A percentile compares a stretch with the other conserved stretches of the same genome.
These are phyloP conservation scores for Nothoprocta perdicaria DNA, from an alignment of 2,113 vertebrate genomes.

Conservation along the genomic window DNA sequence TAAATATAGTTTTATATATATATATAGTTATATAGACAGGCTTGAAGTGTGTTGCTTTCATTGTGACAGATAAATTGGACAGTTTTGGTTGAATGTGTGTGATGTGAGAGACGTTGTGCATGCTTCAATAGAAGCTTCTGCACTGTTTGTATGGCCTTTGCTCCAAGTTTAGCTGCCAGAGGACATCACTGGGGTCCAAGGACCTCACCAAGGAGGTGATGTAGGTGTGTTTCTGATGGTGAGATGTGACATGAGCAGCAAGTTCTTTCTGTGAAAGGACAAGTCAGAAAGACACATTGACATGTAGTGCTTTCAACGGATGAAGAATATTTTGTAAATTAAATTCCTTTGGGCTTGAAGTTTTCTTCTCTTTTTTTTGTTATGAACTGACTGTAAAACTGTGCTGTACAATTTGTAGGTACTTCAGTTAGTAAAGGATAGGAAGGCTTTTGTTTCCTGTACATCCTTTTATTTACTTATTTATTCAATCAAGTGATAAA, in stretches of 20 bases:
- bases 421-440: not conserved
- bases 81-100: not conserved
- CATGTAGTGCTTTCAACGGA: not conserved
- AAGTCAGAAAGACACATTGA: not conserved
- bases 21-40: not conserved
- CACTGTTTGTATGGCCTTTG: not conserved
- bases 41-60: not conserved
- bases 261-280: not conserved
- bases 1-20: not conserved
- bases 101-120: fast-evolving
- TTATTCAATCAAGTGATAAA: not conserved
- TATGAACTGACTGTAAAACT: not conserved
- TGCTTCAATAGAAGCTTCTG: not conserved
- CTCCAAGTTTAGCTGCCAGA: not conserved
- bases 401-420: fast-evolving
- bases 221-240: not conserved
- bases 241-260: not conserved
- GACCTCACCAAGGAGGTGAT: not conserved
- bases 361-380: not conserved
- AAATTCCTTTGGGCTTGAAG: not conserved
- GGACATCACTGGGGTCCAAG: not conserved
- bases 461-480: not conserved
- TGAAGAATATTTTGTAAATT: not conserved
- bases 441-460: not conserved
- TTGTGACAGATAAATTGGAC: not conserved